Evolutionary conservation across 2,888 invertebrate genomes (phyloP).

Genomic region (Patella depressa): DNA sequence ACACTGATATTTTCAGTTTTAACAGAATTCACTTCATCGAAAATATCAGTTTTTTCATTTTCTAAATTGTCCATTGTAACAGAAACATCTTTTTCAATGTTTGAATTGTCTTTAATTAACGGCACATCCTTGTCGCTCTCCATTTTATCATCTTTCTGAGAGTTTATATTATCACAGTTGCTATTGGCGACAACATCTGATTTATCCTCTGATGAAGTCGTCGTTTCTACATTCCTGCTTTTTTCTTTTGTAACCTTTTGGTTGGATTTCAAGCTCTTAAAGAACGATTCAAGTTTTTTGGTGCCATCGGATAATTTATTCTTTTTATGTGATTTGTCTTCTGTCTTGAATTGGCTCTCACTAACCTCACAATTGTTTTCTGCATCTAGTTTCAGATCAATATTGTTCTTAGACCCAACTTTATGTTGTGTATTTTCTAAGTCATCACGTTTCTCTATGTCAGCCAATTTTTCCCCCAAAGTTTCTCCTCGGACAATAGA

Average conservation of each 20-base stretch:
- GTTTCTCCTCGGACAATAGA: too few species aligned
- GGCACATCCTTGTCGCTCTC: too few species aligned
- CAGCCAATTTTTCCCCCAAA: too few species aligned
- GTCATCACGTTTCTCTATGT: too few species aligned
- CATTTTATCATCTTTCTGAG: background rate
- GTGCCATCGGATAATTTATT: too few species aligned
- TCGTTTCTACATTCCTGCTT: background rate
- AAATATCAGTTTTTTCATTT: background rate
- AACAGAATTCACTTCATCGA: background rate
- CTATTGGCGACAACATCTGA: background rate
- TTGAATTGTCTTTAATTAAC: background rate
- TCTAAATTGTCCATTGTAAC: background rate
- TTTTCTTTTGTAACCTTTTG: background rate
- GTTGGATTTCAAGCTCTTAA: background rate
- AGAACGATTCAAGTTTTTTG: conserved; percentile 1
- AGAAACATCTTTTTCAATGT: background rate
- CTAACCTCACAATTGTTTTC: too few species aligned
- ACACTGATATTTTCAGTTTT: background rate
- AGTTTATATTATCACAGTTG: background rate
- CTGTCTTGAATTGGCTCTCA: too few species aligned
- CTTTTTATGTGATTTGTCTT: too few species aligned
- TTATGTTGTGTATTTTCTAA: too few species aligned
- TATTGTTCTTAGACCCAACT: too few species aligned
- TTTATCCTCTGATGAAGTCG: background rate
- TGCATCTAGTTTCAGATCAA: too few species aligned